These are phyloP conservation scores for Cossypha polioptera DNA, from an alignment of 2,797 vertebrate species.

Conservation along the genomic window DNA sequence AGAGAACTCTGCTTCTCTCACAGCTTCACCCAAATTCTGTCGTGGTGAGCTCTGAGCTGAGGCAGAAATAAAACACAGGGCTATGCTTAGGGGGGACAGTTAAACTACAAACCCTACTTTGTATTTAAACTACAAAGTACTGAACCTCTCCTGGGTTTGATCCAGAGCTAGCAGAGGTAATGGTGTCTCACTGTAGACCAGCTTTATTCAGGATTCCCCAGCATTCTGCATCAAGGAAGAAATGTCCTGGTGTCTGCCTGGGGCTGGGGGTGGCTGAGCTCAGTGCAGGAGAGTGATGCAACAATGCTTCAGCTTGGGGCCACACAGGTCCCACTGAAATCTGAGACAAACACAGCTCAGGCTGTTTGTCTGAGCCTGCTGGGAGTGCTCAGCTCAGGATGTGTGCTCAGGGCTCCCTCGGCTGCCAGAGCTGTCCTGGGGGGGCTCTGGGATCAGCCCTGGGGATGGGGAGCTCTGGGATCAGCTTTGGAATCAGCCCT, in stretches of 20 bases:
- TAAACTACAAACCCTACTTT: background rate
- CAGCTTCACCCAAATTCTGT: background rate
- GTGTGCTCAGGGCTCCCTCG: accelerated
- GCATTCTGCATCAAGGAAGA: background rate
- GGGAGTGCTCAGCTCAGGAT: background rate
- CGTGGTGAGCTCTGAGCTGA: background rate
- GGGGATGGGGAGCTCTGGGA: no score
- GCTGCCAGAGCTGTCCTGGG: background rate
- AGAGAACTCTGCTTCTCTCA: background rate
- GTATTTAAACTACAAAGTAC: background rate
- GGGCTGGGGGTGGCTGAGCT: background rate
- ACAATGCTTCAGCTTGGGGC: background rate
- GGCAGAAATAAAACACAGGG: background rate
- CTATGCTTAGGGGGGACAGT: background rate
- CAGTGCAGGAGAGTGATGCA: background rate
- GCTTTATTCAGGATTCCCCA: background rate
- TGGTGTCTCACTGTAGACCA: background rate
- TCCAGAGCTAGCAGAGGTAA: background rate
- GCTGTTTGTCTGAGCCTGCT: background rate
- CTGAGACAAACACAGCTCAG: background rate
- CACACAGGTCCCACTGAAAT: background rate
- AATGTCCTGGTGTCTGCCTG: background rate
- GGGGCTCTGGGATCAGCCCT: no score
- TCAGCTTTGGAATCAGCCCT: no score
- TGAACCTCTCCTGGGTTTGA: background rate